phyloP scores from a whole-genome alignment of 2,113 vertebrate genomes.

The Xenus cinereus region DNA sequence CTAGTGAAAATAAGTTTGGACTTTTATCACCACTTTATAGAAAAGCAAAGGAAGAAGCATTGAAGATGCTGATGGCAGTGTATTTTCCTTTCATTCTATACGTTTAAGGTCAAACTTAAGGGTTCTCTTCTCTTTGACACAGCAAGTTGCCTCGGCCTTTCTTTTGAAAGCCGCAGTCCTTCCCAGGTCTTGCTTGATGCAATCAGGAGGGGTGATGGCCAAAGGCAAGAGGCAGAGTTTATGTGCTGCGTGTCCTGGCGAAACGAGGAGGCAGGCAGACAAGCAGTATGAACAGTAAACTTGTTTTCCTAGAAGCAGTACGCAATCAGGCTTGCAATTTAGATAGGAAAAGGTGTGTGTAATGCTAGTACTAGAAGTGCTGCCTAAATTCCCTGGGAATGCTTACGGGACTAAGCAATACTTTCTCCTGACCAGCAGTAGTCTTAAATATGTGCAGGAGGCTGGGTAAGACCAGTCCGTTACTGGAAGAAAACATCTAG shows the following conservation, averaged over 20 bases:
- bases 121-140: neutral
- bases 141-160: neutral
- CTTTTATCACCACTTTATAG: neutral
- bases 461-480: neutral
- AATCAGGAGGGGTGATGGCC: neutral
- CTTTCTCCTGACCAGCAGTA: neutral
- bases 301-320: neutral
- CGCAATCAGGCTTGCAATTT: neutral
- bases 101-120: neutral
- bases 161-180: neutral
- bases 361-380: neutral
- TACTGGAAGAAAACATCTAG: neutral
- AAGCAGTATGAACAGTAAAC: neutral
- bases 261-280: neutral
- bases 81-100: neutral
- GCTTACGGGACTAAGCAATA: neutral
- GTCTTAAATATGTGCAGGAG: neutral
- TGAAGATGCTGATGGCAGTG: neutral
- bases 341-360: neutral
- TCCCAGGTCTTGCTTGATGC: neutral
- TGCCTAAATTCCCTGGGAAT: neutral
- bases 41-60: neutral
- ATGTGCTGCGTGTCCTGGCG: rapidly evolving
- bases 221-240: neutral
- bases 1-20: neutral